Base-by-base conservation (phyloP, 2,888 invertebrate species). In the Catonia carolina region DNA sequence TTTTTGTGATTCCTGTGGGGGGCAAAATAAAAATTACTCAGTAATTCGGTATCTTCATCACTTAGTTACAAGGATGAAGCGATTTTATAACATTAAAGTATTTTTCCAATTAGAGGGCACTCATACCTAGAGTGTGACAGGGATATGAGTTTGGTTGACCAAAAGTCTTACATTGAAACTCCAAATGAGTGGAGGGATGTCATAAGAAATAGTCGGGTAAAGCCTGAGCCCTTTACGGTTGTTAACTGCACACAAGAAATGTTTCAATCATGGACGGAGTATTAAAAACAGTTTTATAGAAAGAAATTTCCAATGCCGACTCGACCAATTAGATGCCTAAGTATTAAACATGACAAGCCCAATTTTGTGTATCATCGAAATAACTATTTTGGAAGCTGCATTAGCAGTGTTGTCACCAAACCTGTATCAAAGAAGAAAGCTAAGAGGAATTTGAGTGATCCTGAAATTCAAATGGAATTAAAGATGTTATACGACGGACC, bases 161-260 rank as follows among this genome's bases (percentile, higher is more conserved):
- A 37, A 18, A 48, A 58, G 18, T 22, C 54, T 15, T 33, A 20
- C 27, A 18, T 22, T 15, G 53, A 58, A 49, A 12, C 23, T 1
- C 58, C 58, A 2, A 17, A 54, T 14, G 49, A 58, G 1, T 58
- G 54, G 58, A 37, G 50, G 18, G 54, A 54, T 2, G 54, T 49
- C 15, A 27, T 54, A 31, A 35, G 49, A 23, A 49, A 48, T 22
- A 33, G 53, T 31, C 35, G 58, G 31, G 17, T 35, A 3, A 58
- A 41, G 15, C 54, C 58, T 12, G 18, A 36, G 12, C 53, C 53
- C 15, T 53, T 54, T 27, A 23, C 47, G 2, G 23, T 47, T 6
- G 10, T 47, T 14, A 18, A 42, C 22, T 42, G 42, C 15, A 12
- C 2, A 12, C 15, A 17, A 14, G 41, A 41, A 12, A 41, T 41